Evolutionary conservation across 2,888 invertebrate species (phyloP).

Genomic region (Metalampra italica): DNA sequence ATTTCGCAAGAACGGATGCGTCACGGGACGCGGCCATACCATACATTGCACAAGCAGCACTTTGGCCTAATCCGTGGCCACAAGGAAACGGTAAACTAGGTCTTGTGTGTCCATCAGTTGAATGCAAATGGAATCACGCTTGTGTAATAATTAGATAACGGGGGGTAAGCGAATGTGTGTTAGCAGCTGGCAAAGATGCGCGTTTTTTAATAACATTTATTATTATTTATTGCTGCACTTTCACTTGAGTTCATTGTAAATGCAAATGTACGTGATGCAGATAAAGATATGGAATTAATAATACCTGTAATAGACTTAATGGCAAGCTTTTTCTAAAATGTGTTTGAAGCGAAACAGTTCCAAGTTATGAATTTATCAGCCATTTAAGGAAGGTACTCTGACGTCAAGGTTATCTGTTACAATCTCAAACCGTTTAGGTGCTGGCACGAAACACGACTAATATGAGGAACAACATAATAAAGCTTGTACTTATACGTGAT

Average conservation of each 20-base stretch:
- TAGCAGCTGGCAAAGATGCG: constrained; percentile 31
- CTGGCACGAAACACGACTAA: not conserved
- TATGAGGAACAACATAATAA: not conserved
- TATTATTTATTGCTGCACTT: constrained; percentile 42
- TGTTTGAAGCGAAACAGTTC: too few species aligned
- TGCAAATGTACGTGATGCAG: constrained; percentile 15
- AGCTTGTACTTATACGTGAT: constrained; percentile 5
- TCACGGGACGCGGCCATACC: constrained; percentile 42
- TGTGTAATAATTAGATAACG: constrained; percentile 61
- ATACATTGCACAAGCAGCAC: constrained; percentile 41
- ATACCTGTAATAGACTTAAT: constrained; percentile 5
- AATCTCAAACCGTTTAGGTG: too few species aligned
- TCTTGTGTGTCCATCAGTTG: constrained; percentile 38
- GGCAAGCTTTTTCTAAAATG: not conserved
- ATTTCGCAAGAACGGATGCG: constrained; percentile 21
- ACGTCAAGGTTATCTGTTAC: too few species aligned
- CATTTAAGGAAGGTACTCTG: too few species aligned
- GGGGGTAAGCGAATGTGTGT: constrained; percentile 26
- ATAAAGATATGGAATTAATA: constrained; percentile 22
- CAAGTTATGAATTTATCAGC: too few species aligned
- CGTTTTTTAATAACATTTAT: constrained; percentile 32
- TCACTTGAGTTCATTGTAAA: constrained; percentile 36
- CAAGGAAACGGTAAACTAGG: constrained; percentile 43
- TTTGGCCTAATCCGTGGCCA: constrained; percentile 29
- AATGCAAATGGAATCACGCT: constrained; percentile 45